A percentile compares a stretch with the other conserved stretches of the same genome.
phyloP scores from a whole-genome alignment of 2,113 vertebrate species.

The Mobula birostris region DNA sequence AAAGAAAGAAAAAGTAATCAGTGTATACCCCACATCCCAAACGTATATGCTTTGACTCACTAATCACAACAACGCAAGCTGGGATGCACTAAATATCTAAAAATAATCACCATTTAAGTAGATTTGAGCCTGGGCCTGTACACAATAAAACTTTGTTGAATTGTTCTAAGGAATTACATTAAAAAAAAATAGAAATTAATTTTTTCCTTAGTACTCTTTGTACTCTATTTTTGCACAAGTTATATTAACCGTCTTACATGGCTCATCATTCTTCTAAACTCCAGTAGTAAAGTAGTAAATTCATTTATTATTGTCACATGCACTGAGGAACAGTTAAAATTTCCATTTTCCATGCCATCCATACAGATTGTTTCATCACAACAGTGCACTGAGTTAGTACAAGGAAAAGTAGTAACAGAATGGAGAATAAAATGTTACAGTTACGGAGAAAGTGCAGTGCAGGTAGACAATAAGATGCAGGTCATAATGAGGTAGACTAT shows the following conservation, averaged over 20 bases:
- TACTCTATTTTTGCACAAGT: not conserved
- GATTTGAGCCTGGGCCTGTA: not conserved
- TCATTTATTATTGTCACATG: too few relatives aligned
- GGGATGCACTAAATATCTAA: not conserved
- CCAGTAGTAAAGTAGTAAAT: too few relatives aligned
- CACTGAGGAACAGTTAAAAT: too few relatives aligned
- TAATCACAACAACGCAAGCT: not conserved
- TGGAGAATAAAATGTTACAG: too few relatives aligned
- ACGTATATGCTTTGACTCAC: not conserved
- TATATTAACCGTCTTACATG: not conserved
- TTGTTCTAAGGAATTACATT: not conserved
- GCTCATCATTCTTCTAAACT: not conserved
- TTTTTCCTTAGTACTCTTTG: not conserved
- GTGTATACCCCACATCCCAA: slow-evolving; percentile 13
- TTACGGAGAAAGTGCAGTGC: too few relatives aligned
- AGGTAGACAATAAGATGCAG: too few relatives aligned
- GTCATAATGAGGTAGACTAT: too few relatives aligned
- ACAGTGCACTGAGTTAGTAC: too few relatives aligned
- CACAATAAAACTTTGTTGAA: not conserved
- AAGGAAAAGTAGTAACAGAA: too few relatives aligned
- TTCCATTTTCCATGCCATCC: too few relatives aligned
- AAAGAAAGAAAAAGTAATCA: slow-evolving; percentile 18
- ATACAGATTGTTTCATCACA: too few relatives aligned
- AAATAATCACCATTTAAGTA: not conserved
- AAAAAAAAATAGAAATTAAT: not conserved